Evolutionary conservation across 2,113 vertebrate species (phyloP), one percentile per base, ranked within the genome.

Genomic region (Cyanoramphus novaezelandiae): DNA sequence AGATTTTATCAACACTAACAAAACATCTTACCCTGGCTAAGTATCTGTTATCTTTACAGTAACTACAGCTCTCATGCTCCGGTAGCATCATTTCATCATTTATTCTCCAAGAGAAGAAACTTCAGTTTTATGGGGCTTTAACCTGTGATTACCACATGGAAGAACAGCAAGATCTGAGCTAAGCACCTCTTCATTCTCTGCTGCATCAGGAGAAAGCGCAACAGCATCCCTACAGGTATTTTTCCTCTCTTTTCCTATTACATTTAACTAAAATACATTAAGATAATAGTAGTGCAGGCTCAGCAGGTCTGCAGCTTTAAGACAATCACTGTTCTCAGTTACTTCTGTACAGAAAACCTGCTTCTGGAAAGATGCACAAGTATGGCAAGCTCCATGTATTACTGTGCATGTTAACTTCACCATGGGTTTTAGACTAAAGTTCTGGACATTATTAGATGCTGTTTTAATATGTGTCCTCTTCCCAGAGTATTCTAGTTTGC

Each of bases 141-240:
- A 65, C 39, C 33, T 14, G 13, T 68, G 18, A n/a, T 10, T 49
- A 59, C 7, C 62, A 70, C 11, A 11, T 2, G 3, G 39, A 69
- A 64, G 29, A 49, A 0, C 15, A 59, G 17, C 2, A 2, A 70
- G 29, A 49, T 8, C 6, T 21, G 12, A 21, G 27, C 35, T 60
- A 53, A 31, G 13, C 2, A 25, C 41, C 16, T 67, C 17, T 49
- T 47, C 33, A 14, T 78, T 46, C 60, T 82, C 33, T 50, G 28
- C 29, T 53, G n/a, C 3, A 25, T 46, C 29, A 65, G 27, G 43
- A 74, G 20, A 76, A 92, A 74, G 39, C 5, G 2, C 17, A 65
- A 13, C n/a, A 55, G 39, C 50, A 83, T 64, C 82, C 64, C 62
- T 47, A 37, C 16, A 60, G 72, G 35, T 47, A 47, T 57, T 68